A percentile compares a stretch with the other conserved stretches of the same genome.
Evolutionary conservation across 2,113 vertebrate species (phyloP).

Genomic region (Barbus barbus): DNA sequence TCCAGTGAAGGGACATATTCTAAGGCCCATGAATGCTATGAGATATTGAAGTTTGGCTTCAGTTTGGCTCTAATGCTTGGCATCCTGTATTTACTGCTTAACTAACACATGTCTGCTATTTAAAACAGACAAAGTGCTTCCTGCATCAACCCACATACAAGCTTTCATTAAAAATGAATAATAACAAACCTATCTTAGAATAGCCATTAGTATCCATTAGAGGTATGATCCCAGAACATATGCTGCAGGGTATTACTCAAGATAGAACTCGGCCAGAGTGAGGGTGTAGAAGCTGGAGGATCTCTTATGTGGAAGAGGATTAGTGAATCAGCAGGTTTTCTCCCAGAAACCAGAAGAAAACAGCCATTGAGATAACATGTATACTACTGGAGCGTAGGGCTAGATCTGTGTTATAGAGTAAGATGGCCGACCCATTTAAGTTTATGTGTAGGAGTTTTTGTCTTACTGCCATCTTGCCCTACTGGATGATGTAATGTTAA

Average conservation of each 20-base stretch:
- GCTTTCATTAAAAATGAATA: slow-evolving; percentile 33
- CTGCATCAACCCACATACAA: slow-evolving; percentile 13
- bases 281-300: slow-evolving; percentile 5
- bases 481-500: no score
- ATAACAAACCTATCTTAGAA: slow-evolving; percentile 26
- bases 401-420: background rate
- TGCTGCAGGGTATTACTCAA: background rate
- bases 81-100: background rate
- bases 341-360: background rate
- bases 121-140: slow-evolving; percentile 7
- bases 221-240: slow-evolving; percentile 10
- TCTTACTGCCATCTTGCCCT: no score
- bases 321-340: slow-evolving; percentile 35
- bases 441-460: no score
- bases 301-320: slow-evolving; percentile 32
- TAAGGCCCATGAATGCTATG: background rate
- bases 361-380: background rate
- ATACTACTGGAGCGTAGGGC: background rate
- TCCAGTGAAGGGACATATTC: background rate
- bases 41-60: background rate
- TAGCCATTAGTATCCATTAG: slow-evolving; percentile 36
- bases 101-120: background rate
- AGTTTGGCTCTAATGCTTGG: background rate
- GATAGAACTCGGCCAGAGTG: background rate
- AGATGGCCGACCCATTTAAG: no score